A percentile compares a stretch with the other conserved stretches of the same genome.
Conservation (phyloP, 37 sponge, comb jelly and placozoan genomes). For the Petrosia ficiformis region DNA sequence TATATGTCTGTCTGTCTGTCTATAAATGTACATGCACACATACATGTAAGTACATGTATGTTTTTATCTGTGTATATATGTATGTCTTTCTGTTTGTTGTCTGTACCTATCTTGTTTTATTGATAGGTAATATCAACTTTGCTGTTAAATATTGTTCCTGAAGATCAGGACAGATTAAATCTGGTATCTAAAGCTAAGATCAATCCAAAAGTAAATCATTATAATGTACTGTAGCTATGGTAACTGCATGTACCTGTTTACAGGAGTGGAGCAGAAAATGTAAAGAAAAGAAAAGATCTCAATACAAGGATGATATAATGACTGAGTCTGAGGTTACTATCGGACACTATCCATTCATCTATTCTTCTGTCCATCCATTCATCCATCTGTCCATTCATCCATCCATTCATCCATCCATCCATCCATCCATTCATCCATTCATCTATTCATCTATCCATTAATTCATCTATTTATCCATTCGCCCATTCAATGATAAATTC, state of each 20-base stretch:
- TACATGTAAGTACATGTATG: background rate
- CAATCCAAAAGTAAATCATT: slow-evolving; percentile 41
- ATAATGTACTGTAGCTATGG: background rate
- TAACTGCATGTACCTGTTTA: too few species aligned
- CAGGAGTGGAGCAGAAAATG: slow-evolving; percentile 41
- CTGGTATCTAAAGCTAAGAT: slow-evolving; percentile 80
- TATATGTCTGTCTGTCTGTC: too few species aligned
- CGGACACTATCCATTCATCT: background rate
- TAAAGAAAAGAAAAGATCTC: slow-evolving; percentile 1
- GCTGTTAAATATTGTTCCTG: slow-evolving; percentile 75
- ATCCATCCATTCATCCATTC: too few species aligned
- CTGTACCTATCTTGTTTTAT: background rate
- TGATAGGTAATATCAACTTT: slow-evolving; percentile 82
- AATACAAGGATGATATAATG: slow-evolving; percentile 49
- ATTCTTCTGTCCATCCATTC: too few species aligned
- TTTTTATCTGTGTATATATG: background rate
- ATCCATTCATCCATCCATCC: too few species aligned
- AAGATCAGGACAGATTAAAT: slow-evolving; percentile 49
- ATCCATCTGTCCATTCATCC: too few species aligned
- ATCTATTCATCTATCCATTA: too few species aligned
- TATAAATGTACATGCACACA: background rate
- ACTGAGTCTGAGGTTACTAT: slow-evolving; percentile 58
- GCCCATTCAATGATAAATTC: too few species aligned
- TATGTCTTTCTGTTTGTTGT: background rate
- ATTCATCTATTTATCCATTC: too few species aligned